phyloP scores from a whole-genome alignment of 2,797 vertebrate genomes.

The Eulemur coronatus region DNA sequence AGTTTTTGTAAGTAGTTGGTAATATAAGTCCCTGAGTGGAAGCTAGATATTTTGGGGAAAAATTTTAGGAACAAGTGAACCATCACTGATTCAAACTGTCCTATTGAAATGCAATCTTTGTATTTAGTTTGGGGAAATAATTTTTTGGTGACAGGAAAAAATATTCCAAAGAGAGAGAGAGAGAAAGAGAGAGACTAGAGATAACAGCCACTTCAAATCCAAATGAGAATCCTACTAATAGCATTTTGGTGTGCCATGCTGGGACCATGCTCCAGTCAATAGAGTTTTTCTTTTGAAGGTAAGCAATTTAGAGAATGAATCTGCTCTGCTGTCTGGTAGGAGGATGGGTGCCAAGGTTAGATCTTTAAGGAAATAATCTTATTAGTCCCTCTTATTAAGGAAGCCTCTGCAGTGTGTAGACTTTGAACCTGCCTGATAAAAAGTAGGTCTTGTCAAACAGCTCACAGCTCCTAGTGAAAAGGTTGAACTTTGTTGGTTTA shows the following conservation, averaged over 20 bases:
- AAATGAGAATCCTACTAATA: slow-evolving; percentile 33
- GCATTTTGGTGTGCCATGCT: background rate
- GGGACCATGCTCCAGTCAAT: background rate
- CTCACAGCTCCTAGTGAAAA: slow-evolving; percentile 64
- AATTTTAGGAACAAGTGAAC: background rate
- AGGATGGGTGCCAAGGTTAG: slow-evolving; percentile 62
- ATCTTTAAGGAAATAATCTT: slow-evolving; percentile 79
- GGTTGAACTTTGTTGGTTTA: slow-evolving; percentile 73
- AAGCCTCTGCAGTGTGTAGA: slow-evolving; percentile 39
- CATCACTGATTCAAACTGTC: background rate
- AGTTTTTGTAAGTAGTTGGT: background rate
- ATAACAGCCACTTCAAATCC: slow-evolving; percentile 44
- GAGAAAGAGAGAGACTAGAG: background rate
- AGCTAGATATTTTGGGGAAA: background rate
- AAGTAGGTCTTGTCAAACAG: slow-evolving; percentile 74
- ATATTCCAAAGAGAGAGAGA: background rate
- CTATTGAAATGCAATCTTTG: slow-evolving; percentile 12
- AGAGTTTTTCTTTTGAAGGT: slow-evolving; percentile 58
- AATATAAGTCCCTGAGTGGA: background rate
- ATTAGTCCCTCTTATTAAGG: slow-evolving; percentile 70
- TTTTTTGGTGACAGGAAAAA: slow-evolving; percentile 24
- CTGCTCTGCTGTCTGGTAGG: slow-evolving; percentile 42
- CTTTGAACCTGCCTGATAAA: slow-evolving; percentile 69
- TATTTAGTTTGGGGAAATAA: slow-evolving; percentile 25
- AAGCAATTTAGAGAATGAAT: slow-evolving; percentile 59